A percentile compares a stretch with the other conserved stretches of the same genome.
Conservation (phyloP, 2,113 vertebrate species). For the Gila orcuttii region DNA sequence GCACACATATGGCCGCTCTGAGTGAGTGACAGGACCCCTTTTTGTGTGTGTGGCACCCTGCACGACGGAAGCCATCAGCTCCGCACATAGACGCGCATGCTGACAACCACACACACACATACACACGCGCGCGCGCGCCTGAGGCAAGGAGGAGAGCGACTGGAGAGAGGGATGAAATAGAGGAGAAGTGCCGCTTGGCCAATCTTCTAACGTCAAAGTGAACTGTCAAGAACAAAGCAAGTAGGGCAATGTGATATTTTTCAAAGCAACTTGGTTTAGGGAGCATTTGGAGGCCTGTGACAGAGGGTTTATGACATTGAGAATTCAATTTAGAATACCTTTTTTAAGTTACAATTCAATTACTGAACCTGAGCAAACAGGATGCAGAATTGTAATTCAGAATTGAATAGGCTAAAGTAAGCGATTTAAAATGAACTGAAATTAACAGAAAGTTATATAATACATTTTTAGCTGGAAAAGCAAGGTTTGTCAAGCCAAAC, state of each 20-base stretch:
- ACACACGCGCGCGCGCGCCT: background rate
- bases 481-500: background rate
- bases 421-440: background rate
- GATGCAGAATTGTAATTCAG: background rate
- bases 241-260: conserved; percentile 42
- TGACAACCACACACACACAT: conserved; percentile 60
- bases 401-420: background rate
- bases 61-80: conserved; percentile 75
- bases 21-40: conserved; percentile 82
- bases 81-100: conserved; percentile 61
- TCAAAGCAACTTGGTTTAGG: conserved; percentile 7
- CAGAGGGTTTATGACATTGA: background rate
- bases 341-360: background rate
- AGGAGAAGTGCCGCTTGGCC: conserved; percentile 52
- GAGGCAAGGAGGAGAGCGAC: conserved; percentile 38
- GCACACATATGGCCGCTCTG: conserved; percentile 79
- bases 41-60: conserved; percentile 66
- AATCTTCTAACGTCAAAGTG: conserved; percentile 45
- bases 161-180: conserved; percentile 28
- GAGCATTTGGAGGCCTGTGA: background rate
- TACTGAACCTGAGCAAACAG: background rate
- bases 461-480: background rate
- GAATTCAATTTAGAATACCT: background rate
- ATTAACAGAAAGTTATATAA: background rate
- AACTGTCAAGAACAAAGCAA: conserved; percentile 54